A percentile compares a stretch with the other conserved stretches of the same genome.
phyloP scores from a whole-genome alignment of 2,888 invertebrate species.

The Nephrotoma flavescens region DNA sequence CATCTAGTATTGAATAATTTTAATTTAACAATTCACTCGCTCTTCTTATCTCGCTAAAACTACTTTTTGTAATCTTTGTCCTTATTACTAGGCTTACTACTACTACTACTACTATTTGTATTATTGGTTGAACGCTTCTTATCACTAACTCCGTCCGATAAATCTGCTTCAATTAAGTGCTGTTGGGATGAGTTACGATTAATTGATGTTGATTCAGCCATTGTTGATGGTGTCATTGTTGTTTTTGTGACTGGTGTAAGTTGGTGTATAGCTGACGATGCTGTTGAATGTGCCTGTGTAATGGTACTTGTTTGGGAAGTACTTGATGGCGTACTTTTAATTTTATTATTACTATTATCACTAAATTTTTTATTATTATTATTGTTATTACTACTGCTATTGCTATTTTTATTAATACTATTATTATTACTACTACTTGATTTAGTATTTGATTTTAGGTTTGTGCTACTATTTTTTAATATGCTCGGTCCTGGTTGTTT shows the following conservation, averaged over 20 bases:
- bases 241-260: not conserved
- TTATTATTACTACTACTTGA: not conserved
- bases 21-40: not conserved
- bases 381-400: not conserved
- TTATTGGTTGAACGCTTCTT: not conserved
- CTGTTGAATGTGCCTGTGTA: not conserved
- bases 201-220: not conserved
- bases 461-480: not conserved
- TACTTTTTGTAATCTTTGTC: not conserved
- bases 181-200: not conserved
- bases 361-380: not conserved
- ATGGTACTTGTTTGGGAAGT: not conserved
- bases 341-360: not conserved
- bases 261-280: not conserved
- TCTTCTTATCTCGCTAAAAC: not conserved
- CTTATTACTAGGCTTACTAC: not conserved
- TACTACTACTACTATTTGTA: not conserved
- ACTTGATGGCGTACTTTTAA: not conserved
- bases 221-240: not conserved
- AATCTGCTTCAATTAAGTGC: not conserved
- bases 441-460: not conserved
- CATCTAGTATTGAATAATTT: not conserved
- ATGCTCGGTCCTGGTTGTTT: constrained; percentile 2
- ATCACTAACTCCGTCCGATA: not conserved
- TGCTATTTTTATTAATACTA: not conserved